These are phyloP conservation scores for Lepidocolaptes lacrymiger DNA, from an alignment of 2,797 vertebrate genomes.

Conservation along the genomic window DNA sequence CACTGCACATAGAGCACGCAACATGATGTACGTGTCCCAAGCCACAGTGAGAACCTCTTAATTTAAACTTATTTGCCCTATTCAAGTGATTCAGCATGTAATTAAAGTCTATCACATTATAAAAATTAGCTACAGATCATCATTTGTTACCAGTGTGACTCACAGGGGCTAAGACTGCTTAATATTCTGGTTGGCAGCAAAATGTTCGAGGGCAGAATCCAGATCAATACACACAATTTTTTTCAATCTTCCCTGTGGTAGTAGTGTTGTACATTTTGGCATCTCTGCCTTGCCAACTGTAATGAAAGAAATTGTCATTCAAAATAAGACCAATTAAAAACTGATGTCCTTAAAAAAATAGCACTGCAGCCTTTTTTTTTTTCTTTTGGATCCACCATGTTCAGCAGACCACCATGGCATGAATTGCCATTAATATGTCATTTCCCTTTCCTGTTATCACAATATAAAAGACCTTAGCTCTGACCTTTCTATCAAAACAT, in stretches of 20 bases:
- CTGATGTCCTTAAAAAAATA: constrained; percentile 27
- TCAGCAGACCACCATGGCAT: constrained; percentile 79
- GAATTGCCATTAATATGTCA: constrained; percentile 83
- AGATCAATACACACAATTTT: neutral
- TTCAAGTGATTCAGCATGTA: constrained; percentile 3
- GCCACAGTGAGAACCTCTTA: constrained; percentile 19
- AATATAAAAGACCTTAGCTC: constrained; percentile 81
- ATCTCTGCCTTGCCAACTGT: neutral
- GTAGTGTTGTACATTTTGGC: neutral
- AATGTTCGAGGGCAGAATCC: neutral
- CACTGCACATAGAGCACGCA: neutral
- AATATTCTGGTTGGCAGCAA: constrained; percentile 26
- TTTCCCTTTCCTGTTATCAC: constrained; percentile 86
- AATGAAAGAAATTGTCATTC: constrained; percentile 53
- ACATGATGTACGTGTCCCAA: neutral
- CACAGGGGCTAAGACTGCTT: constrained; percentile 52
- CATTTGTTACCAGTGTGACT: constrained; percentile 42
- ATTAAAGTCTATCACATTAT: constrained; percentile 19
- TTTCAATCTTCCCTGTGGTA: neutral
- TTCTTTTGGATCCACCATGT: constrained; percentile 55
- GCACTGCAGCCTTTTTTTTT: neutral
- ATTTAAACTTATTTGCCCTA: constrained; percentile 20
- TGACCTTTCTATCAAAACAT: constrained; percentile 88
- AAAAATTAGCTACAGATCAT: constrained; percentile 39
- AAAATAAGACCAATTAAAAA: constrained; percentile 45